These are phyloP conservation scores for Australoheros facetus DNA, from an alignment of 2,797 vertebrate genomes.

Conservation along the genomic window DNA sequence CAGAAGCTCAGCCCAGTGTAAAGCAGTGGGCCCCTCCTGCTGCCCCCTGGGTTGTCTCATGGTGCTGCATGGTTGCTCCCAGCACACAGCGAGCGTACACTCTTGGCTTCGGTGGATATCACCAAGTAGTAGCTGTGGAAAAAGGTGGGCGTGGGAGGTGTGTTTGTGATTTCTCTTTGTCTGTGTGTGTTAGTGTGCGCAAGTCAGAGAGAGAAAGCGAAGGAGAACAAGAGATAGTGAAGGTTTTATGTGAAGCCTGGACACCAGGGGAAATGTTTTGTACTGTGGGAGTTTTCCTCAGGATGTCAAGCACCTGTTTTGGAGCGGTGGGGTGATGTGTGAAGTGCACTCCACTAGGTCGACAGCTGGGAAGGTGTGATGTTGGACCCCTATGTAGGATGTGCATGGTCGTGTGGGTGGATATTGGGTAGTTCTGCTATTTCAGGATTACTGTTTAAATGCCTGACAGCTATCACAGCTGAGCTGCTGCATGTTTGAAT, in stretches of 20 bases:
- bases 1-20: conserved; percentile 39
- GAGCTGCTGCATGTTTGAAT: conserved; percentile 44
- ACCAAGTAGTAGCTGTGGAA: conserved; percentile 60
- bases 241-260: conserved; percentile 51
- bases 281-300: conserved; percentile 71
- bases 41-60: conserved; percentile 60
- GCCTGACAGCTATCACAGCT: conserved; percentile 61
- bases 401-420: conserved; percentile 58
- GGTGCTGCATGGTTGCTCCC: conserved; percentile 57
- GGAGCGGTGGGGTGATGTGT: conserved; percentile 63
- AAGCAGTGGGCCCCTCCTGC: conserved; percentile 48
- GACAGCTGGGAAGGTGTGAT: conserved; percentile 67
- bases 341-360: conserved; percentile 64
- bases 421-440: conserved; percentile 66
- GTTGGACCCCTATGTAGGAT: conserved; percentile 60
- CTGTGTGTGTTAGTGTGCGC: conserved; percentile 60
- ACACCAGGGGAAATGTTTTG: conserved; percentile 67
- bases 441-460: conserved; percentile 66
- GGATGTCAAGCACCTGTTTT: conserved; percentile 72
- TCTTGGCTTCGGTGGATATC: conserved; percentile 52
- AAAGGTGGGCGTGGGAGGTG: conserved; percentile 54
- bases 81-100: conserved; percentile 42
- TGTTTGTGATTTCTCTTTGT: conserved; percentile 61
- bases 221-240: conserved; percentile 52
- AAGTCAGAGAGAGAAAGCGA: conserved; percentile 27